Conservation (phyloP, 1,140 invertebrate species). For the Neelides sp. region DNA sequence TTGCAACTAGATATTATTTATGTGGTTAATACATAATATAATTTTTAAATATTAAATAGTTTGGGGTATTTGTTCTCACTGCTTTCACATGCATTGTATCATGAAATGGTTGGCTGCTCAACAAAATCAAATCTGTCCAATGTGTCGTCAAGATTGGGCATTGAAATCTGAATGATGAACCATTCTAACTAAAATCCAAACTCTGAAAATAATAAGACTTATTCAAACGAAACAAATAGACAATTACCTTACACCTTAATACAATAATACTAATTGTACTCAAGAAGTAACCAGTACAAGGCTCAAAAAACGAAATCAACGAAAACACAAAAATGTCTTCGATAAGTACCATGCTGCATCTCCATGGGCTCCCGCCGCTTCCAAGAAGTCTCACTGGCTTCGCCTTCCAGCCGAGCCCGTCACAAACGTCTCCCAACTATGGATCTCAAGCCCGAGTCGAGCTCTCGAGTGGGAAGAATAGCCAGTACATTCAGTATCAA, state of each 20-base stretch:
- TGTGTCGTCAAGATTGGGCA: constrained; percentile 95
- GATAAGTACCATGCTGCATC: constrained; percentile 13
- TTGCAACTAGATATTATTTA: constrained; percentile 3
- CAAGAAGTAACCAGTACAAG: neutral
- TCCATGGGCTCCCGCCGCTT: constrained; percentile 28
- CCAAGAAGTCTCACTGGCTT: constrained; percentile 28
- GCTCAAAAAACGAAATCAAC: constrained; percentile 1
- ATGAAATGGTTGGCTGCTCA: constrained; percentile 93
- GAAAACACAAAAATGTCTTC: no score
- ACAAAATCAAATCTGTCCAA: constrained; percentile 74
- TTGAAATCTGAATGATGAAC: constrained; percentile 30
- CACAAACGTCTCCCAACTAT: constrained; percentile 12
- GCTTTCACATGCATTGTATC: constrained; percentile 99
- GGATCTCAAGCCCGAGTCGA: neutral
- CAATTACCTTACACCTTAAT: no score
- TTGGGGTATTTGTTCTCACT: constrained; percentile 97
- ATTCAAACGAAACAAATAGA: no score
- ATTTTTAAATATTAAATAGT: no score
- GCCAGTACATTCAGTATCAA: neutral
- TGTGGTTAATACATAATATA: constrained; percentile 23
- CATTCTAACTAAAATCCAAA: no score
- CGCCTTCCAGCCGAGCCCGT: neutral
- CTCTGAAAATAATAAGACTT: no score
- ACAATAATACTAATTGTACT: neutral
- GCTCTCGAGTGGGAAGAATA: neutral